phyloP scores from a whole-genome alignment of 1,140 invertebrate species.

The Polypedilum vanderplanki region DNA sequence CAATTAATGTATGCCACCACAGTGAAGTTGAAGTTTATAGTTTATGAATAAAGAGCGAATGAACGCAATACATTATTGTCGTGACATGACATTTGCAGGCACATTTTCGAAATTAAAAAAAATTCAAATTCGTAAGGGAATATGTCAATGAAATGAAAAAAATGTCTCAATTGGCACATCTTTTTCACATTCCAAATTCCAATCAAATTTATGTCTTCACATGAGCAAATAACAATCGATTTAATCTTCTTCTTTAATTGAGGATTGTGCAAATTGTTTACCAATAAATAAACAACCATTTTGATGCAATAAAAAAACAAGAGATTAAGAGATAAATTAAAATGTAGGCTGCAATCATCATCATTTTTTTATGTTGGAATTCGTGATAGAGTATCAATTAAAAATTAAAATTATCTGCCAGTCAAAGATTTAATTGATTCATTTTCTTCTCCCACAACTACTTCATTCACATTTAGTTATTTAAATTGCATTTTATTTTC shows the following conservation, averaged over 20 bases:
- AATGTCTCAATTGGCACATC: not conserved
- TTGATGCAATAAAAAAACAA: too few species aligned
- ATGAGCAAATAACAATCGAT: not conserved
- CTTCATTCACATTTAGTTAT: not conserved
- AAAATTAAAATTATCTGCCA: too few species aligned
- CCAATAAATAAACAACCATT: too few species aligned
- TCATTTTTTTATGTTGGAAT: not conserved
- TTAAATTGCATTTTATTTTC: too few species aligned
- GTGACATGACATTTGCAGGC: slow-evolving; percentile 25
- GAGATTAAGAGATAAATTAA: not conserved
- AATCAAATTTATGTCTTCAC: slow-evolving; percentile 1
- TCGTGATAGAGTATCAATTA: too few species aligned
- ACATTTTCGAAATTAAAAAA: not conserved
- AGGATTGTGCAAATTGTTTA: not conserved
- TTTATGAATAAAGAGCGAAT: not conserved
- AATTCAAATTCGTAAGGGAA: not conserved
- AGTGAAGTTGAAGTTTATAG: too few species aligned
- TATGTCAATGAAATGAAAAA: slow-evolving; percentile 24
- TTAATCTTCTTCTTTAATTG: not conserved
- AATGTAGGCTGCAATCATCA: not conserved
- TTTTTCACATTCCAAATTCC: slow-evolving; percentile 14
- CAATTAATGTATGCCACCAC: not conserved
- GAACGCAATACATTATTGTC: slow-evolving; percentile 11
- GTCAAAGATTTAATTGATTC: not conserved
- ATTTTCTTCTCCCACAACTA: slow-evolving; percentile 1